Evolutionary conservation across 1,140 invertebrate genomes (phyloP), one percentile per base, ranked within the genome.

Genomic region (Lycorma delicatula): DNA sequence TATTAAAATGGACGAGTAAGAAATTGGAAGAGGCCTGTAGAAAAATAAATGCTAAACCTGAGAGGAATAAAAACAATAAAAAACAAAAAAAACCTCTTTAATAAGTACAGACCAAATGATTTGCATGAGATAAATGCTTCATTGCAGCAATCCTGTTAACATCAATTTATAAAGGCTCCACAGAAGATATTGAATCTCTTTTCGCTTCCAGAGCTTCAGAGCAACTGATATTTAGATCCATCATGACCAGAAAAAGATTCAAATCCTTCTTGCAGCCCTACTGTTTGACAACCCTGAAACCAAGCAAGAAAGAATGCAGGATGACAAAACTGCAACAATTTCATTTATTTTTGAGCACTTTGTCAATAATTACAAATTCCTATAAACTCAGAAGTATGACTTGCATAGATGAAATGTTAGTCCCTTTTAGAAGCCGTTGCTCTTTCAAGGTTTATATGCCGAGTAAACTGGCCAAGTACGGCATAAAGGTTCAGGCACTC

Each of bases 341-440:
- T 25, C 53, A 13, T 22, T 16, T 16, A 54, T 54, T 3, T 44
- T 54, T 27, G 3, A 44, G 11, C 29, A 59, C 12, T 67, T 69
- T 55, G 61, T 67, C 50, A 28, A 61, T 7, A 66, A 61, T 47
- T 67, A 63, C 34, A 49, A 64, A 57, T 31, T 60, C 53, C 47
- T 25, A 56, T 72, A 70, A 59, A 59, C 50, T 18, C 47, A 54
- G 9, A 50, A 52, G 67, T 50, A 60, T 63, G 58, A 13, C 68
- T 7, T 68, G 66, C 44, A 63, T 70, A 36, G 69, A 72, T 63
- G 68, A 75, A 61, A 60, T 66, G 52, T 55, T 74, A 9, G 50
- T 64, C 49, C 51, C 60, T 7, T 74, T 71, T 54, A 25, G 70
- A 34, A 68, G 68, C 25, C 46, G 67, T 20, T 74, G 70, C 52